Evolutionary conservation across 1,140 invertebrate species (phyloP).

Genomic region (Lanistes nyassanus): DNA sequence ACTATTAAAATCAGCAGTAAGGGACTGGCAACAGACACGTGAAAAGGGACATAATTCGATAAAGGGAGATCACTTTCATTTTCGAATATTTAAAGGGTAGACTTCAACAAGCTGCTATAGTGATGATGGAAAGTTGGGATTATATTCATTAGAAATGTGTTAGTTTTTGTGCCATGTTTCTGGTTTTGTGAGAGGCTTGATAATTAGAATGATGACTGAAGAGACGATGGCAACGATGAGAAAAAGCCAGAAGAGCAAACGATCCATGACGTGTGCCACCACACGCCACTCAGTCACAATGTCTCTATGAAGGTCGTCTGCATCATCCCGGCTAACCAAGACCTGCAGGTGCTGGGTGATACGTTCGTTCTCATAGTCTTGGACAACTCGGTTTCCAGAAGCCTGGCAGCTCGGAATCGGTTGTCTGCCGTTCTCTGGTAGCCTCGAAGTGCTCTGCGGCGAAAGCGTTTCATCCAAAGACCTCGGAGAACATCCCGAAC

Average conservation of each 20-base stretch:
- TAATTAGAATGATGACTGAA: constrained; percentile 95
- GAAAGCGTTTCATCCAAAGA: no score
- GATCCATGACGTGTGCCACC: constrained; percentile 98
- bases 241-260: constrained; percentile 96
- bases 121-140: no score
- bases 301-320: constrained; percentile 50
- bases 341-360: constrained; percentile 48
- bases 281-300: constrained; percentile 92
- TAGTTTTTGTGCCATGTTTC: constrained; percentile 16
- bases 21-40: no score
- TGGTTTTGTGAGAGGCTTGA: constrained; percentile 79
- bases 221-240: constrained; percentile 93
- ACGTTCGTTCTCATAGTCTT: constrained; percentile 35
- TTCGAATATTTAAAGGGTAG: no score
- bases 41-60: no score
- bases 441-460: no score
- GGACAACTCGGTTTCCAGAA: not conserved
- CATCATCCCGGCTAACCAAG: constrained; percentile 49
- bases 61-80: no score
- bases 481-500: no score
- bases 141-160: not conserved
- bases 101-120: no score
- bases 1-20: no score
- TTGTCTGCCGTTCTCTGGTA: no score
- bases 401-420: no score